Base-by-base conservation (phyloP, 2,888 invertebrate species). In the Syrphus vitripennis region DNA sequence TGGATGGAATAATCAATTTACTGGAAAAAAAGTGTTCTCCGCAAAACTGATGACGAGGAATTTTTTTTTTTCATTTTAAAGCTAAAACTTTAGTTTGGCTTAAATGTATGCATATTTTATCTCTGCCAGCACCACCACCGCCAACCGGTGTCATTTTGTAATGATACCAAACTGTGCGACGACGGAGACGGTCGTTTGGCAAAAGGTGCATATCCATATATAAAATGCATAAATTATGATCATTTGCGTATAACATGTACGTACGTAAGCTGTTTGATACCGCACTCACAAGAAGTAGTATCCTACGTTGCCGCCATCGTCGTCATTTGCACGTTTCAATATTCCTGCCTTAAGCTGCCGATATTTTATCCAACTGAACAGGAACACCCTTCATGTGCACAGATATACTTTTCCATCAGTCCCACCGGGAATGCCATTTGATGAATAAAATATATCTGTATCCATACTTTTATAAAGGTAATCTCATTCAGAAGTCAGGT, bases 161-260 rank as follows among this genome's bases (percentile, higher is more conserved):
- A 55, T 63, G 55, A 70, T 26, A 70, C 16, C 21, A 53, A 69
- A 63, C 53, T 31, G n/a, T n/a, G 63, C 55, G 50, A 53, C 48
- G 7, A 57, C 55, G 48, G 42, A 40, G 67, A 79, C 71, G 67
- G 40, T 55, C 63, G 63, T 83, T 67, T 55, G 24, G 50, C 37
- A 76, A 81, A 82, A 86, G 81, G 84, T 86, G 86, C 82, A 86
- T 50, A 65, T 72, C 63, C 77, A 82, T 86, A 82, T 86, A 86
- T 86, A 86, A 86, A 86, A 78, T 82, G 86, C 82, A 86, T 86
- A 86, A 86, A 82, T 82, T 86, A 86, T 86, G 77, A 78, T 82
- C 78, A 78, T 86, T 67, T 67, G 67, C 67, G 50, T 67, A 37
- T 21, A 24, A 24, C 59, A 40, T 57, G 45, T 53, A 71, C 76